phyloP scores from a whole-genome alignment of 1,140 invertebrate species.

The Eriosoma lanigerum region DNA sequence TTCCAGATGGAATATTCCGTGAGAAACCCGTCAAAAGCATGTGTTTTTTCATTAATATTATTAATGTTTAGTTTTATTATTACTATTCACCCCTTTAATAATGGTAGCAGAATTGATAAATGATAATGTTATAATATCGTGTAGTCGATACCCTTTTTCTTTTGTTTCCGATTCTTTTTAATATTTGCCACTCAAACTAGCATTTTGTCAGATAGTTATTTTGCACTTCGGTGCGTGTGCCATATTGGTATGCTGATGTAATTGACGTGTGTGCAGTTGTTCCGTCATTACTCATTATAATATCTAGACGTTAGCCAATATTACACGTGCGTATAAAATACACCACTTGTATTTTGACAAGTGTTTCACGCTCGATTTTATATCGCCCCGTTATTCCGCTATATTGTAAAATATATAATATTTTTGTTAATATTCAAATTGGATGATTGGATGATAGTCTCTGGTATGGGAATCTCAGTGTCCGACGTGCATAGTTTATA shows the following conservation, averaged over 20 bases:
- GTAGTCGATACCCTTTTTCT: not conserved
- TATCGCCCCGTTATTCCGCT: not conserved
- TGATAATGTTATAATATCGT: not conserved
- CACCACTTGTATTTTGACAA: constrained; percentile 8
- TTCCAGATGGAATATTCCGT: constrained; percentile 30
- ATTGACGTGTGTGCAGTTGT: constrained; percentile 1
- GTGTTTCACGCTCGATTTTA: not conserved
- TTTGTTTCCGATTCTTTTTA: too few relatives aligned
- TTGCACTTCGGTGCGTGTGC: not conserved
- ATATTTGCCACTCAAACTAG: not conserved
- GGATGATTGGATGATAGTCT: too few relatives aligned
- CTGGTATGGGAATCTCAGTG: too few relatives aligned
- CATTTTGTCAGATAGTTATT: not conserved
- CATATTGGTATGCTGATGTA: not conserved
- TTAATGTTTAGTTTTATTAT: constrained; percentile 3
- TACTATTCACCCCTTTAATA: not conserved
- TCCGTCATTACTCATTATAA: not conserved
- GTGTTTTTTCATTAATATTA: not conserved
- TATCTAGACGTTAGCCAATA: not conserved
- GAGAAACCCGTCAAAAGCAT: constrained; percentile 23
- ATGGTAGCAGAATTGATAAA: not conserved
- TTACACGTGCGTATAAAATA: not conserved
- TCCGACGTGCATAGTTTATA: not conserved
- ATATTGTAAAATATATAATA: too few relatives aligned
- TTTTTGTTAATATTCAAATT: too few relatives aligned